Conservation (phyloP, 2,113 vertebrate genomes). For the Melanocharis versteri region DNA sequence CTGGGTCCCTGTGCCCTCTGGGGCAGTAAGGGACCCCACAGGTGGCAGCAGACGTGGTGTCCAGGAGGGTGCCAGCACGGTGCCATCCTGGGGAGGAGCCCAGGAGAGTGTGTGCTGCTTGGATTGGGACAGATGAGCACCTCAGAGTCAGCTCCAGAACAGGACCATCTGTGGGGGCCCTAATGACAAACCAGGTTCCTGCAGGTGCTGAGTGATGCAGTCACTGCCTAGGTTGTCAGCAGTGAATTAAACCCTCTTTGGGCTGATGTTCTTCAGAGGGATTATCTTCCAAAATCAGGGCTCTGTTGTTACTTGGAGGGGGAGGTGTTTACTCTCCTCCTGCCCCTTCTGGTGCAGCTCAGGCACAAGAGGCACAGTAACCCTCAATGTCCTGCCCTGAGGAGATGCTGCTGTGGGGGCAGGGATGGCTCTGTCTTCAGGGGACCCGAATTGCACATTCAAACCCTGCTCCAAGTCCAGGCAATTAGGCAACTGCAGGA, state of each 20-base stretch:
- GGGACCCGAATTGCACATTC: not conserved
- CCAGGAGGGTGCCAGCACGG: accelerated
- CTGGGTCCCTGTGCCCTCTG: not conserved
- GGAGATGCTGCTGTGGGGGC: not conserved
- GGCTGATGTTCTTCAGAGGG: not conserved
- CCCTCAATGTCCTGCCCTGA: not conserved
- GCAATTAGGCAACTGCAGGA: not conserved
- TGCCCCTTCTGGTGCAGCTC: not conserved
- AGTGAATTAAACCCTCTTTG: not conserved
- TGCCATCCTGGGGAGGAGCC: not conserved
- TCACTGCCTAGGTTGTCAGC: not conserved
- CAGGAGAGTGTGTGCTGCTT: not conserved
- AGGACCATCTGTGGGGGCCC: not conserved
- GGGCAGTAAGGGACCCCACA: not conserved
- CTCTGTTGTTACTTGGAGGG: not conserved
- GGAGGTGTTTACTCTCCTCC: not conserved
- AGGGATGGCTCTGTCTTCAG: not conserved
- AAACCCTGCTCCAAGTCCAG: not conserved
- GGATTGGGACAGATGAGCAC: not conserved
- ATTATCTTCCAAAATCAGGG: not conserved
- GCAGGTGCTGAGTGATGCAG: not conserved
- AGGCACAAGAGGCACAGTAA: not conserved
- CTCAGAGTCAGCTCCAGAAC: not conserved
- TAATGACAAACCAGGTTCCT: not conserved
- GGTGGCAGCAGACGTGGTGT: accelerated